A percentile compares a stretch with the other conserved stretches of the same genome.
These are phyloP conservation scores for Mimachlamys varia DNA, from an alignment of 2,888 invertebrate species.

Conservation along the genomic window DNA sequence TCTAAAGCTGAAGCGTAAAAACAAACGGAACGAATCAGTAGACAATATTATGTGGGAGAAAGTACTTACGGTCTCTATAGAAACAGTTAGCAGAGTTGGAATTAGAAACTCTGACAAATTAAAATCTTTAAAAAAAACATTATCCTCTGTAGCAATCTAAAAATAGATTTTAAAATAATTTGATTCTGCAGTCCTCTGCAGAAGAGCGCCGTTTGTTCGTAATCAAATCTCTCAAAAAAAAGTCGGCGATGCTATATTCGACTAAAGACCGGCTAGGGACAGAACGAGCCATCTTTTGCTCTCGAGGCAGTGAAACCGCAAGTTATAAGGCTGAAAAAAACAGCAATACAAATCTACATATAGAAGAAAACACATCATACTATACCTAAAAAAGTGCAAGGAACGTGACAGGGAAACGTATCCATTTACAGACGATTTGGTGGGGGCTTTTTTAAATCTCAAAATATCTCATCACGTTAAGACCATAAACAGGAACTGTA, in stretches of 20 bases:
- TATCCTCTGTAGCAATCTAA: not conserved
- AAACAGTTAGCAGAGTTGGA: not conserved
- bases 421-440: too few relatives aligned
- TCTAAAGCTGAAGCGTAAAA: not conserved
- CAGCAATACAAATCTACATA: not conserved
- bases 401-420: not conserved
- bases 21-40: not conserved
- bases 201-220: not conserved
- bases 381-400: not conserved
- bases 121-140: not conserved
- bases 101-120: not conserved
- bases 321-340: not conserved
- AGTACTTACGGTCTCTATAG: not conserved
- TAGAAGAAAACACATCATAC: not conserved
- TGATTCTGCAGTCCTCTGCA: not conserved
- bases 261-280: not conserved
- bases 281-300: not conserved
- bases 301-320: not conserved
- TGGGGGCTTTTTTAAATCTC: not conserved
- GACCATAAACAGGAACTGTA: not conserved
- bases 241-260: not conserved
- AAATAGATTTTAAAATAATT: constrained; percentile 31
- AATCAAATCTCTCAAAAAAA: not conserved
- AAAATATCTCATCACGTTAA: not conserved
- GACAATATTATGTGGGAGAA: too few relatives aligned